These are phyloP conservation scores for Oreochromis grahami DNA, from an alignment of 2,797 vertebrate genomes.

Conservation along the genomic window DNA sequence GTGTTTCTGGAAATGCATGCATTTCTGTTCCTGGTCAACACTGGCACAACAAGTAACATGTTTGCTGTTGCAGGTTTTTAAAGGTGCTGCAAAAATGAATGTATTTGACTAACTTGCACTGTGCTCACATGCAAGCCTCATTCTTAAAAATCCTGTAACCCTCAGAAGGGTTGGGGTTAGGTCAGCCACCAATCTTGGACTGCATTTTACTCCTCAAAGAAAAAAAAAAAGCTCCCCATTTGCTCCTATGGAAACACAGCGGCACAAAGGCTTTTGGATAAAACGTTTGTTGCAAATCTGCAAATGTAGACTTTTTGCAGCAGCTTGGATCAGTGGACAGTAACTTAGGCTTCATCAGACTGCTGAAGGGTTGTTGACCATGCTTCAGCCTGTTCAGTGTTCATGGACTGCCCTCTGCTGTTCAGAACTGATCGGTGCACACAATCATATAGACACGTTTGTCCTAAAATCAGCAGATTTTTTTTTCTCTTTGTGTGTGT, in stretches of 20 bases:
- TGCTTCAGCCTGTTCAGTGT: background rate
- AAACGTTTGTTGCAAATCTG: background rate
- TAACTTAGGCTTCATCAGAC: background rate
- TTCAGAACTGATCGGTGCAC: background rate
- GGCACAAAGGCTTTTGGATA: accelerated
- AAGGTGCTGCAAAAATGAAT: background rate
- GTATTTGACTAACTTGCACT: background rate
- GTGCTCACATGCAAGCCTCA: background rate
- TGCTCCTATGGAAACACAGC: background rate
- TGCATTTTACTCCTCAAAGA: background rate
- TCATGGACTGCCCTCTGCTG: constrained; percentile 55
- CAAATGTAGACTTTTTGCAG: background rate
- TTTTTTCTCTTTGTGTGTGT: background rate
- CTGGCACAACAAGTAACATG: background rate
- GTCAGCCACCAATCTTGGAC: background rate
- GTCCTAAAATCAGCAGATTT: background rate
- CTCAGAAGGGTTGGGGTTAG: background rate
- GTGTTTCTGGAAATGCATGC: background rate
- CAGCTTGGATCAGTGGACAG: background rate
- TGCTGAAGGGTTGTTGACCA: constrained; percentile 1
- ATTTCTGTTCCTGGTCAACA: background rate
- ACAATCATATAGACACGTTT: background rate
- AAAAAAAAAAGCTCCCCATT: background rate
- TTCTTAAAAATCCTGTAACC: background rate
- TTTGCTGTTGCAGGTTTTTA: background rate